These are phyloP conservation scores for Eupithecia subumbrata DNA, from an alignment of 2,888 invertebrate species.

Conservation along the genomic window DNA sequence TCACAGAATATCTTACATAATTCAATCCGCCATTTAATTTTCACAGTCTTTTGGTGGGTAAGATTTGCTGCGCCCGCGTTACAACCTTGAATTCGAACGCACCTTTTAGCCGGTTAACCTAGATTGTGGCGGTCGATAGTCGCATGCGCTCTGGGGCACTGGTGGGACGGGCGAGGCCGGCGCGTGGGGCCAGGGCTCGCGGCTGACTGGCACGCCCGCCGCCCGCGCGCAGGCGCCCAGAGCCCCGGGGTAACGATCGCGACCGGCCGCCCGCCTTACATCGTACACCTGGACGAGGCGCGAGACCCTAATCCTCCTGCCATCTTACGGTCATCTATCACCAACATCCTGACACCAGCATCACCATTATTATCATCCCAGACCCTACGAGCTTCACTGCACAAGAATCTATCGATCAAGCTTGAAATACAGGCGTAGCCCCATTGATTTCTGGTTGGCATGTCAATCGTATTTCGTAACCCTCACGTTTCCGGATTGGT, in stretches of 20 bases:
- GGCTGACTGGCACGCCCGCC: slow-evolving; percentile 60
- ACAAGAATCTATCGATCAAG: not conserved
- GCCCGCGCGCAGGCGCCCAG: slow-evolving; percentile 50
- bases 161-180: slow-evolving; percentile 55
- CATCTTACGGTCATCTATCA: slow-evolving; percentile 1
- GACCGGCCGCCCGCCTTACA: slow-evolving; percentile 27
- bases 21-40: slow-evolving; percentile 68
- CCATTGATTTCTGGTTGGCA: not conserved
- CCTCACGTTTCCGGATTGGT: not conserved
- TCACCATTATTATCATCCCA: not conserved
- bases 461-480: not conserved
- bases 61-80: slow-evolving; percentile 79
- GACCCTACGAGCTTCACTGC: not conserved
- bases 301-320: not conserved
- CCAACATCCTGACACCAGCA: not conserved
- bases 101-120: slow-evolving; percentile 84
- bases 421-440: not conserved
- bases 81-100: slow-evolving; percentile 82
- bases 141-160: slow-evolving; percentile 75
- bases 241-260: slow-evolving; percentile 57
- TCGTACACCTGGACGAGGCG: slow-evolving; percentile 32
- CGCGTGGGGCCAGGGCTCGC: slow-evolving; percentile 59
- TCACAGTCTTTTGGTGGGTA: slow-evolving; percentile 54
- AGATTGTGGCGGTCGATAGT: slow-evolving; percentile 78
- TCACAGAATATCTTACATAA: slow-evolving; percentile 74